Conservation (phyloP, 2,797 vertebrate species). For the Scolopax bukidnonensis region DNA sequence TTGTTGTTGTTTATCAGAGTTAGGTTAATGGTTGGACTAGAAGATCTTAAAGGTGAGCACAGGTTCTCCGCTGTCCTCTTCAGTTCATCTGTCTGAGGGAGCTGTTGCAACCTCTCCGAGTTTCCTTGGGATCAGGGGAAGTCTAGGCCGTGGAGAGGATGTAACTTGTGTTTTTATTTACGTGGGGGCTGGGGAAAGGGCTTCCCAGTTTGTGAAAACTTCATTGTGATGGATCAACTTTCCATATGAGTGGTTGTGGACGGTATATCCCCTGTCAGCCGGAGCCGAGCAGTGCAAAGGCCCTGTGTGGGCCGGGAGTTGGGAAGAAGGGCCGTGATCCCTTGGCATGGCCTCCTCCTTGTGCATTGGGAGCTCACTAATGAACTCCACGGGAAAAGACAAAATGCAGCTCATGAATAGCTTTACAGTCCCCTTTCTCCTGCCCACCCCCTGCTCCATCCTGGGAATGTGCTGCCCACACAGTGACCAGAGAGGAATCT, state of each 20-base stretch:
- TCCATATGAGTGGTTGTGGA: not conserved
- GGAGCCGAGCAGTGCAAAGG: not conserved
- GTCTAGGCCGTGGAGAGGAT: not conserved
- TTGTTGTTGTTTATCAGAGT: too few species aligned
- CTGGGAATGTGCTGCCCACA: slow-evolving; percentile 65
- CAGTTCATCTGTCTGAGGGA: not conserved
- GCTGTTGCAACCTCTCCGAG: not conserved
- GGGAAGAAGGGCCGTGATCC: rapidly evolving
- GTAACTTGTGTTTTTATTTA: not conserved
- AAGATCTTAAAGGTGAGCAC: rapidly evolving
- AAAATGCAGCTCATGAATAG: not conserved
- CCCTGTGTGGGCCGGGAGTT: not conserved
- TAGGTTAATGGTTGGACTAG: too few species aligned
- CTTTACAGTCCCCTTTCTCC: slow-evolving; percentile 1
- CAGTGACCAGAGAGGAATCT: slow-evolving; percentile 62
- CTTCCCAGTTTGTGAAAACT: not conserved
- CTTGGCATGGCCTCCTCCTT: not conserved
- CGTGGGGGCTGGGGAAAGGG: not conserved
- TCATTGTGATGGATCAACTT: not conserved
- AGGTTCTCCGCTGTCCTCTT: rapidly evolving
- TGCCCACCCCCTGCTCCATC: not conserved
- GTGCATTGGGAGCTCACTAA: rapidly evolving
- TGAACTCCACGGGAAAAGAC: not conserved
- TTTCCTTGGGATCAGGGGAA: not conserved
- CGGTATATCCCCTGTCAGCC: not conserved